Conservation (phyloP, 2,797 vertebrate species). For the Paramormyrops hopkinsi region DNA sequence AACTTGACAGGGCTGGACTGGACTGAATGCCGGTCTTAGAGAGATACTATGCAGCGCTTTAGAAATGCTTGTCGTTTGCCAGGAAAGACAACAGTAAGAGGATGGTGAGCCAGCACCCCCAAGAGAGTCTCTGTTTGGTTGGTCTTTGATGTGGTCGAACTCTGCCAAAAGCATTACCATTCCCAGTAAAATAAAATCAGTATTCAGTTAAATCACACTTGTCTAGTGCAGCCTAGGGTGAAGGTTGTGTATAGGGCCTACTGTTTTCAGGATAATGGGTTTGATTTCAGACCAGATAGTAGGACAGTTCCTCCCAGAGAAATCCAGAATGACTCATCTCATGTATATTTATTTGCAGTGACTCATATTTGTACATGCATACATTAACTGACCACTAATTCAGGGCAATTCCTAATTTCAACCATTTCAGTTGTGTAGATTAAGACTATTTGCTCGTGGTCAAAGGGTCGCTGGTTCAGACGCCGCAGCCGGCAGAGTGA, state of each 20-base stretch:
- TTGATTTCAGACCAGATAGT: neutral
- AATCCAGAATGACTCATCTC: slow-evolving; percentile 2
- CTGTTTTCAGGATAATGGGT: neutral
- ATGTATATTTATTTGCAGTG: neutral
- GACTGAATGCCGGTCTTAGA: slow-evolving; percentile 7
- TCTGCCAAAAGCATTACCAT: slow-evolving; percentile 3
- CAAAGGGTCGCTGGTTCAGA: neutral
- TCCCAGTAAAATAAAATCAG: neutral
- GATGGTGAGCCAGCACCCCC: neutral
- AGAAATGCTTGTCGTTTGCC: slow-evolving; percentile 3
- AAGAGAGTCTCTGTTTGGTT: neutral
- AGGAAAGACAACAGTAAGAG: neutral
- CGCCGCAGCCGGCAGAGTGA: neutral
- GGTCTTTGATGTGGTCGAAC: neutral
- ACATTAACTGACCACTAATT: neutral
- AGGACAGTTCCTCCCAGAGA: neutral
- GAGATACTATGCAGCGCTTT: neutral
- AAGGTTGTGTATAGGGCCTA: neutral
- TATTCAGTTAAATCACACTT: neutral
- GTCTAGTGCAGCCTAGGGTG: neutral
- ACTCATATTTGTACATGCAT: neutral
- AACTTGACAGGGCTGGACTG: neutral
- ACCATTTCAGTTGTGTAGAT: neutral
- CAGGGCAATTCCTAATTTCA: neutral
- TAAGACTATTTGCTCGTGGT: neutral